Percentiles rank a stretch among this genome's conserved stretches.
Evolutionary conservation across 1,140 invertebrate genomes (phyloP).

Genomic region (Calephelis virginiensis): DNA sequence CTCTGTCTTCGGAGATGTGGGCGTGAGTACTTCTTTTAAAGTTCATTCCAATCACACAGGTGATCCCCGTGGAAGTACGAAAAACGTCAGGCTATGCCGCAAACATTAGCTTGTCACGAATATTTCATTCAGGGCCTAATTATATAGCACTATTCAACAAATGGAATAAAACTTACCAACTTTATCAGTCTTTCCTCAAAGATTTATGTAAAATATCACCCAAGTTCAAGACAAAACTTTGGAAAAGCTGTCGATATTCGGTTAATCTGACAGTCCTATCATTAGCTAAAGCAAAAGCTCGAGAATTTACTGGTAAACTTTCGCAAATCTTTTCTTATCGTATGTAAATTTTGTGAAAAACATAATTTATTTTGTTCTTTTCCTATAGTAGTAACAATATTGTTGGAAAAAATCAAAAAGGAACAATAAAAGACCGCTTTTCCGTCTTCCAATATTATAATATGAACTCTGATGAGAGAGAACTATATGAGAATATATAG

Average conservation of each 20-base stretch:
- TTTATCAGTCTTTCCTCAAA: not conserved
- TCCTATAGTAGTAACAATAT: not conserved
- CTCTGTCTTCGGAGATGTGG: no score
- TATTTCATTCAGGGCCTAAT: no score
- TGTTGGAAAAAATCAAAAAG: not conserved
- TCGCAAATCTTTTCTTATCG: conserved; percentile 30
- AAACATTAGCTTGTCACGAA: no score
- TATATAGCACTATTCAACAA: not conserved
- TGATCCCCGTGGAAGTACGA: no score
- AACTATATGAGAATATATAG: no score
- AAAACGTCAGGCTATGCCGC: no score
- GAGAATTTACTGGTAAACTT: conserved; percentile 69
- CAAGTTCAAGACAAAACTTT: conserved; percentile 29
- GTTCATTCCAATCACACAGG: no score
- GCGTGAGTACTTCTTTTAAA: no score
- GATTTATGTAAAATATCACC: conserved; percentile 17
- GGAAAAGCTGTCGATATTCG: conserved; percentile 49
- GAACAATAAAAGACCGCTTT: no score
- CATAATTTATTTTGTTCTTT: not conserved
- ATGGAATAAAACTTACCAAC: not conserved
- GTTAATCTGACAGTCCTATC: conserved; percentile 66
- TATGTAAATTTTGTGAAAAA: not conserved
- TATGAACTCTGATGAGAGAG: no score
- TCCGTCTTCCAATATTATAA: no score
- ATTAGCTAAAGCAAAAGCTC: conserved; percentile 54